Evolutionary conservation across 2,888 invertebrate genomes (phyloP).

Genomic region (Dasypolia templi): DNA sequence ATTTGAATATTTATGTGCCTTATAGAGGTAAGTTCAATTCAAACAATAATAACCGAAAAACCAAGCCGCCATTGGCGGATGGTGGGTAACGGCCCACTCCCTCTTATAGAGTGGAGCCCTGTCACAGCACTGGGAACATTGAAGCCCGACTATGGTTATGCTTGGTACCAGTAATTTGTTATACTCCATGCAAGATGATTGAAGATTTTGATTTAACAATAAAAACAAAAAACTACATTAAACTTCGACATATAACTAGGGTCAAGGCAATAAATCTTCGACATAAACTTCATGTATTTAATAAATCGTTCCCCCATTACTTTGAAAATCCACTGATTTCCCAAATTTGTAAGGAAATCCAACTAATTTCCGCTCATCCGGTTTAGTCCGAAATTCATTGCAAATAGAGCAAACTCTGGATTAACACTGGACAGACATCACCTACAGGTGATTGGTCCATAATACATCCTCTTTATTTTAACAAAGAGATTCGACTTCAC

Average conservation of each 20-base stretch:
- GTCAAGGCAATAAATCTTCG: no score
- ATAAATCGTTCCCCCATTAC: not conserved
- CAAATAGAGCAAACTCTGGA: not conserved
- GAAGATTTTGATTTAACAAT: not conserved
- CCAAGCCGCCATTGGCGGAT: not conserved
- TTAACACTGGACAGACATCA: not conserved
- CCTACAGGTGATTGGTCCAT: not conserved
- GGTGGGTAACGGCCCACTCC: not conserved
- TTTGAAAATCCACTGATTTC: not conserved
- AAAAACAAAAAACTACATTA: no score
- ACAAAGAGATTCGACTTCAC: no score
- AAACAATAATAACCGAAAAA: not conserved
- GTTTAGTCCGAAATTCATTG: not conserved
- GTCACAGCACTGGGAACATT: not conserved
- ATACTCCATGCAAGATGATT: not conserved
- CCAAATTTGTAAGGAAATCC: not conserved
- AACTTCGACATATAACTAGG: no score
- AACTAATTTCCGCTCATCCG: not conserved
- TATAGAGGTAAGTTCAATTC: constrained; percentile 92
- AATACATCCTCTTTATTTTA: not conserved
- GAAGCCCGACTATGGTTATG: no score
- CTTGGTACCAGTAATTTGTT: not conserved
- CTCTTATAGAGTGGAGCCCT: not conserved
- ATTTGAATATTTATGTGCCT: constrained; percentile 97
- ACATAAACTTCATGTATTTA: not conserved